A percentile compares a stretch with the other conserved stretches of the same genome.
Evolutionary conservation across 2,797 vertebrate species (phyloP).

Genomic region (Nyctibius grandis): DNA sequence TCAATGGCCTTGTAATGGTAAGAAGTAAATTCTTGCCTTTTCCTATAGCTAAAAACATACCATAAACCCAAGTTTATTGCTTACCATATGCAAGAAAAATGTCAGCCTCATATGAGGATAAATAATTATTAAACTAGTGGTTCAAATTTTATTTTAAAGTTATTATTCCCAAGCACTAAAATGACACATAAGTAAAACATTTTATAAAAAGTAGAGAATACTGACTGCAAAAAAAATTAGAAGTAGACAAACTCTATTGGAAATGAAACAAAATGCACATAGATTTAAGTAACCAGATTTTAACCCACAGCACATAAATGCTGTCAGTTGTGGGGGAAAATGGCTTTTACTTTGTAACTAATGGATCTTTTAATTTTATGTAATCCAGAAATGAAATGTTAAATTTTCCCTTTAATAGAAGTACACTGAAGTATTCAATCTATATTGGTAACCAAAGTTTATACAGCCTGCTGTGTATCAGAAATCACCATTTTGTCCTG

Average conservation of each 20-base stretch:
- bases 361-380: background rate
- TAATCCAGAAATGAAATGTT: background rate
- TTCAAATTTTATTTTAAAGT: constrained; percentile 7
- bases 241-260: background rate
- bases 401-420: background rate
- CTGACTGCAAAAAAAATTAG: background rate
- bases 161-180: constrained; percentile 5
- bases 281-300: background rate
- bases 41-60: background rate
- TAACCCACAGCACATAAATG: background rate
- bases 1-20: background rate
- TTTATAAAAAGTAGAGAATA: background rate
- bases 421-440: background rate
- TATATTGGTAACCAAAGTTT: background rate
- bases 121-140: background rate
- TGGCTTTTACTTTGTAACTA: background rate
- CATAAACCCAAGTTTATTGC: background rate
- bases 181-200: background rate
- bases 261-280: background rate
- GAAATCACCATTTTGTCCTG: constrained; percentile 3
- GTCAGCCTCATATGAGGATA: background rate
- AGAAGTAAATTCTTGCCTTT: background rate
- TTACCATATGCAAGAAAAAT: background rate
- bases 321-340: background rate
- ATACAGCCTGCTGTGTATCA: background rate